These are phyloP conservation scores for Psylliodes chrysocephalus DNA, from an alignment of 2,888 invertebrate genomes.

Conservation along the genomic window DNA sequence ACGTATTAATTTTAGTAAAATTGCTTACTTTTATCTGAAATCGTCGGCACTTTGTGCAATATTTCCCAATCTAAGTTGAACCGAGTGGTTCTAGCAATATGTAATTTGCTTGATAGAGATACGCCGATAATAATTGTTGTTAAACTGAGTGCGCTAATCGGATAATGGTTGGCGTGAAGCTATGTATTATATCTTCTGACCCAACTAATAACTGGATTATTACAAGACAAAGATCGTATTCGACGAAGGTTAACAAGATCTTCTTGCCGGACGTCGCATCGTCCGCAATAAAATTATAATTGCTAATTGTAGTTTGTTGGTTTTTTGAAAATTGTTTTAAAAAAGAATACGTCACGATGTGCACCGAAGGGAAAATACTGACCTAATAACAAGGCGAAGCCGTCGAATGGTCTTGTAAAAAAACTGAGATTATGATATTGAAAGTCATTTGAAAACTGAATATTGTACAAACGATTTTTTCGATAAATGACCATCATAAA, in stretches of 20 bases:
- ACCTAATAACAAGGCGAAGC: too few relatives aligned
- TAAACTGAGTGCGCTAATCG: conserved; percentile 21
- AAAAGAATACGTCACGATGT: background rate
- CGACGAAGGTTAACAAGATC: conserved; percentile 6
- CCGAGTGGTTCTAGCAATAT: conserved; percentile 15
- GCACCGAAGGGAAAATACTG: background rate
- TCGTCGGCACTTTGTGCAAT: conserved; percentile 1
- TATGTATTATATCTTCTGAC: conserved; percentile 17
- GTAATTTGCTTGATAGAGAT: conserved; percentile 21
- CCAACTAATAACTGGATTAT: conserved; percentile 18
- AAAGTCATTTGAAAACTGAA: too few relatives aligned
- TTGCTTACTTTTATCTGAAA: too few relatives aligned
- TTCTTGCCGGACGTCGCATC: background rate
- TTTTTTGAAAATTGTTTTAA: background rate
- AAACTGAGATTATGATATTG: too few relatives aligned
- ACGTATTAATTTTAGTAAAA: too few relatives aligned
- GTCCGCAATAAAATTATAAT: background rate
- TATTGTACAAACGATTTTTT: too few relatives aligned
- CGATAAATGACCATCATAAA: too few relatives aligned
- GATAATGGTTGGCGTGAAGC: conserved; percentile 11
- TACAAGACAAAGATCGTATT: conserved; percentile 1
- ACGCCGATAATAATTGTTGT: conserved; percentile 30
- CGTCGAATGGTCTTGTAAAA: too few relatives aligned
- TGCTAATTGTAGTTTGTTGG: background rate
- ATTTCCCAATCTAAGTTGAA: conserved; percentile 6